Evolutionary conservation across 2,113 vertebrate genomes (phyloP).

Genomic region (Panthera tigris): DNA sequence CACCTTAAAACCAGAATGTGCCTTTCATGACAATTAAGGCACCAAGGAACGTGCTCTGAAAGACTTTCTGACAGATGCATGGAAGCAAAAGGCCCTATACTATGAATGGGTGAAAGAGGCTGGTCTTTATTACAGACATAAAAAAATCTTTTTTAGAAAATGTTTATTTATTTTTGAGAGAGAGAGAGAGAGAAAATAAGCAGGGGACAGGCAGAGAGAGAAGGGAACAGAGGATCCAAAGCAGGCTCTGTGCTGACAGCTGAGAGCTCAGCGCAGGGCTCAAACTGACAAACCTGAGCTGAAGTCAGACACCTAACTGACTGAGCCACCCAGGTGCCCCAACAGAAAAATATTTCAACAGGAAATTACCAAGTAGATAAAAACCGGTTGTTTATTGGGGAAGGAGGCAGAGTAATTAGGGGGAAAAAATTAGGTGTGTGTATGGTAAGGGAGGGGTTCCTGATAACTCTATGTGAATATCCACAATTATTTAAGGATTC

Average conservation of each 20-base stretch:
- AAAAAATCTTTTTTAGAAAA: not conserved
- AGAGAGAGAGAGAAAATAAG: too few relatives aligned
- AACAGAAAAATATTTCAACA: not conserved
- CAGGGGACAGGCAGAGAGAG: too few relatives aligned
- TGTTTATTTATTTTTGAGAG: too few relatives aligned
- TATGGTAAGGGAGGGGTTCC: not conserved
- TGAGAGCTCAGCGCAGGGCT: too few relatives aligned
- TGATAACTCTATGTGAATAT: not conserved
- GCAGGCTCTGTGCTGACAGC: too few relatives aligned
- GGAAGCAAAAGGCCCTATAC: not conserved
- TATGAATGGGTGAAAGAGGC: not conserved
- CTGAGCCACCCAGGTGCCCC: too few relatives aligned
- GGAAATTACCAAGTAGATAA: slow-evolving; percentile 31
- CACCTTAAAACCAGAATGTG: not conserved
- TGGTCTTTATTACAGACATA: not conserved
- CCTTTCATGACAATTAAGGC: not conserved
- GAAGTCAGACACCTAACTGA: too few relatives aligned
- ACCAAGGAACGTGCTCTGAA: not conserved
- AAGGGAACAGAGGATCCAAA: too few relatives aligned
- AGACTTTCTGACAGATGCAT: not conserved
- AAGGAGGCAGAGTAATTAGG: not conserved
- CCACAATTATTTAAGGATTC: not conserved
- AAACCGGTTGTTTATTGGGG: not conserved
- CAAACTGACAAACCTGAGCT: too few relatives aligned
- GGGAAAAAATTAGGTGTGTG: not conserved